These are phyloP conservation scores for Eupithecia exiguata DNA, from an alignment of 2,888 invertebrate genomes.

Conservation along the genomic window DNA sequence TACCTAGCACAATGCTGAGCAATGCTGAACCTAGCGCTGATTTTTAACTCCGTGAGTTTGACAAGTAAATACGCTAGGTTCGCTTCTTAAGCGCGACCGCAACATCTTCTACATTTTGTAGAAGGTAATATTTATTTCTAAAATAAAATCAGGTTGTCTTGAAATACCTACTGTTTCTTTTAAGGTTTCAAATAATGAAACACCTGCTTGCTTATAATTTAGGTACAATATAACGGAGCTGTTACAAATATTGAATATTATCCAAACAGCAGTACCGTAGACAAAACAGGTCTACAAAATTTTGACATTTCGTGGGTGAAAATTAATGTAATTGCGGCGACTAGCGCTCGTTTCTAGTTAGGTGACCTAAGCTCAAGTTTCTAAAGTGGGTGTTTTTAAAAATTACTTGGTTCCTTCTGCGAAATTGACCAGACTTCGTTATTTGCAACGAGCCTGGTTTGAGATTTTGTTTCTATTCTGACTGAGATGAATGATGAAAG, in stretches of 20 bases:
- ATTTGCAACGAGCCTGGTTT: background rate
- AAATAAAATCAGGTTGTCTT: background rate
- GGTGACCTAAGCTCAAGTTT: slow-evolving; percentile 29
- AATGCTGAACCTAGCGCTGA: no score
- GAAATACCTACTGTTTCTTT: no score
- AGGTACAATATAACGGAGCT: background rate
- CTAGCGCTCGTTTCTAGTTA: slow-evolving; percentile 31
- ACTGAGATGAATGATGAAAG: background rate
- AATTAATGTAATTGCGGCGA: slow-evolving; percentile 31
- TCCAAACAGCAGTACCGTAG: slow-evolving; percentile 9
- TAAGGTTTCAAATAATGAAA: background rate
- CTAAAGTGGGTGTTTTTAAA: slow-evolving; percentile 31
- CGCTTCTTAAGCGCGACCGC: no score
- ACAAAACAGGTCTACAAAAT: slow-evolving; percentile 17
- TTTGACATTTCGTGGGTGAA: slow-evolving; percentile 39
- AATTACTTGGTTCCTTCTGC: slow-evolving; percentile 1
- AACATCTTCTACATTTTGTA: no score
- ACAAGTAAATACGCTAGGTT: no score
- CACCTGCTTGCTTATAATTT: background rate
- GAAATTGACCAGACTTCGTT: background rate
- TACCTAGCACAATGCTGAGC: no score
- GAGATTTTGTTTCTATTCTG: background rate
- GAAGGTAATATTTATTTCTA: background rate
- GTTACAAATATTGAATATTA: slow-evolving; percentile 3
- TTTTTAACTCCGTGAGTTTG: no score